phyloP scores from a whole-genome alignment of 2,113 vertebrate species.

The Lasiurus borealis region DNA sequence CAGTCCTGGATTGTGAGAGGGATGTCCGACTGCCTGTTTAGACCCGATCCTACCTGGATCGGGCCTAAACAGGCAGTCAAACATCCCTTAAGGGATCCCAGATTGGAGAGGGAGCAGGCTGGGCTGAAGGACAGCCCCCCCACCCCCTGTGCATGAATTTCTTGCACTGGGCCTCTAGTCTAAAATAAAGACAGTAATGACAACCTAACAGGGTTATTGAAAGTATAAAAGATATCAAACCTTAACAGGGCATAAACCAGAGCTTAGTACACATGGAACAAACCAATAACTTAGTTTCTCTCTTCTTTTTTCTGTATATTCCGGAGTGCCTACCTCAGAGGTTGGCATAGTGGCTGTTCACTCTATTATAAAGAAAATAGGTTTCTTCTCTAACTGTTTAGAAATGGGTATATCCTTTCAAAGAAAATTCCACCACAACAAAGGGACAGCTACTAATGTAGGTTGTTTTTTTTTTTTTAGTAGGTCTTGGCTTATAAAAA shows the following conservation, averaged over 20 bases:
- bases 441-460: background rate
- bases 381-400: background rate
- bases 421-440: background rate
- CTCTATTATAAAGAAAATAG: background rate
- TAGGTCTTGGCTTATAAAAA: background rate
- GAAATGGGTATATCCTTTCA: background rate
- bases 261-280: background rate
- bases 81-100: too few relatives aligned
- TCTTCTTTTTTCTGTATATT: background rate
- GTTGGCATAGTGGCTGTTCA: background rate
- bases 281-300: background rate
- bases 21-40: too few relatives aligned
- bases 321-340: background rate
- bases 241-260: background rate
- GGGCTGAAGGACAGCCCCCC: too few relatives aligned
- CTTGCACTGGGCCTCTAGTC: too few relatives aligned
- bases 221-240: background rate
- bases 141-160: too few relatives aligned
- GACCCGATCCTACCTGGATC: too few relatives aligned
- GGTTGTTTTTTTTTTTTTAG: background rate
- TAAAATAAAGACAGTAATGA: background rate
- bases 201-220: background rate
- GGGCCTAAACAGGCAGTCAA: too few relatives aligned
- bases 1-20: too few relatives aligned
- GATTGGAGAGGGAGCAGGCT: too few relatives aligned